Conservation (phyloP, 2,113 vertebrate genomes). For the Cygnus atratus region DNA sequence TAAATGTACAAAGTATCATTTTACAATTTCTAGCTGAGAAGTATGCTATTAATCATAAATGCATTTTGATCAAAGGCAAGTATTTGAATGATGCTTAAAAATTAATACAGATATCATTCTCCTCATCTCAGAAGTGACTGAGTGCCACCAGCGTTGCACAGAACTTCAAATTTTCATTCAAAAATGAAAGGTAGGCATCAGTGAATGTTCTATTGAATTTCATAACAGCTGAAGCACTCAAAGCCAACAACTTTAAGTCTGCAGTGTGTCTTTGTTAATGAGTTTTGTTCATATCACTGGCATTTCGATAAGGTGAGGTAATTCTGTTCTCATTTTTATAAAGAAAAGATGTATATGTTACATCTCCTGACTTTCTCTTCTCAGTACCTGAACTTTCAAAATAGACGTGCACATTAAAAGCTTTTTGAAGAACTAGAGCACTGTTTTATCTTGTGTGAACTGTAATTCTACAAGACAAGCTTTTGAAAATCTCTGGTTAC, state of each 20-base stretch:
- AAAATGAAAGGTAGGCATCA: background rate
- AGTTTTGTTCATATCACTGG: background rate
- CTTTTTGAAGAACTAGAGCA: slow-evolving; percentile 8
- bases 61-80: background rate
- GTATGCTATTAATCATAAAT: background rate
- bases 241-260: background rate
- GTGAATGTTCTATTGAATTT: background rate
- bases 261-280: background rate
- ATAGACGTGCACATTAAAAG: background rate
- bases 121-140: background rate
- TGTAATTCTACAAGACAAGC: background rate
- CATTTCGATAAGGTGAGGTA: background rate
- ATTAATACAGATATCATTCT: background rate
- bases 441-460: background rate
- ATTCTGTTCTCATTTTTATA: background rate
- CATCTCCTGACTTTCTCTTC: background rate
- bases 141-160: background rate
- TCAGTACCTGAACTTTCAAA: slow-evolving; percentile 8
- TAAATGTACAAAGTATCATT: background rate
- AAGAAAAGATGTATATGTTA: background rate
- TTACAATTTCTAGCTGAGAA: background rate
- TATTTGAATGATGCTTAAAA: slow-evolving; percentile 13
- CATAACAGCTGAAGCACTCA: background rate
- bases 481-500: slow-evolving; percentile 9
- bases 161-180: background rate